Evolutionary conservation across 2,888 invertebrate species (phyloP).

Genomic region (Lasioglossum marginatum): DNA sequence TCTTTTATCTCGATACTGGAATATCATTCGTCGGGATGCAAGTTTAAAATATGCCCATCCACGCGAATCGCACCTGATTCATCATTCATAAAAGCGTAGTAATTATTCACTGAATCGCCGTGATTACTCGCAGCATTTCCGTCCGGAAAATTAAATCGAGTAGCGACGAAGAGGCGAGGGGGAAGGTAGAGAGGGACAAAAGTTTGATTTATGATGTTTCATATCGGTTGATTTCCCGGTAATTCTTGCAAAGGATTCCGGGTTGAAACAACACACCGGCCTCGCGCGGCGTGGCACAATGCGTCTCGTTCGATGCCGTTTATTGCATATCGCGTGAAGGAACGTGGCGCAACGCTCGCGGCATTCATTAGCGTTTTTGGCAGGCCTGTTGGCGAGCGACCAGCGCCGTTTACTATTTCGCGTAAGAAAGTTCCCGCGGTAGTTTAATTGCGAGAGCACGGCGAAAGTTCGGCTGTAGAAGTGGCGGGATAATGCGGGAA

Average conservation of each 20-base stretch:
- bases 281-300: slow-evolving; percentile 11
- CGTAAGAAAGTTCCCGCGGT: slow-evolving; percentile 44
- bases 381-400: slow-evolving; percentile 51
- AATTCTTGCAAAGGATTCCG: slow-evolving; percentile 32
- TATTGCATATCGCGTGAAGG: slow-evolving; percentile 48
- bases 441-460: slow-evolving; percentile 53
- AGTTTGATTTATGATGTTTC: slow-evolving; percentile 10
- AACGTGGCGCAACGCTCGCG: slow-evolving; percentile 21
- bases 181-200: not conserved
- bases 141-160: not conserved
- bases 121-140: slow-evolving; percentile 3
- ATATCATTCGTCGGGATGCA: not conserved
- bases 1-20: not conserved
- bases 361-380: slow-evolving; percentile 62
- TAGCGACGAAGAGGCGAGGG: not conserved
- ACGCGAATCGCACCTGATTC: not conserved
- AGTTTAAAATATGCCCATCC: not conserved
- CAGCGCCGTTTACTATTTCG: slow-evolving; percentile 59
- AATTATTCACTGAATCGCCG: not conserved
- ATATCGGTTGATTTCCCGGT: slow-evolving; percentile 8
- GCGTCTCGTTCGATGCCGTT: slow-evolving; percentile 47
- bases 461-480: slow-evolving; percentile 41
- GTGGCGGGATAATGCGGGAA: slow-evolving; percentile 49
- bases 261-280: not conserved
- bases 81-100: not conserved